phyloP scores from a whole-genome alignment of 2,888 invertebrate species.

The Urechis unicinctus region DNA sequence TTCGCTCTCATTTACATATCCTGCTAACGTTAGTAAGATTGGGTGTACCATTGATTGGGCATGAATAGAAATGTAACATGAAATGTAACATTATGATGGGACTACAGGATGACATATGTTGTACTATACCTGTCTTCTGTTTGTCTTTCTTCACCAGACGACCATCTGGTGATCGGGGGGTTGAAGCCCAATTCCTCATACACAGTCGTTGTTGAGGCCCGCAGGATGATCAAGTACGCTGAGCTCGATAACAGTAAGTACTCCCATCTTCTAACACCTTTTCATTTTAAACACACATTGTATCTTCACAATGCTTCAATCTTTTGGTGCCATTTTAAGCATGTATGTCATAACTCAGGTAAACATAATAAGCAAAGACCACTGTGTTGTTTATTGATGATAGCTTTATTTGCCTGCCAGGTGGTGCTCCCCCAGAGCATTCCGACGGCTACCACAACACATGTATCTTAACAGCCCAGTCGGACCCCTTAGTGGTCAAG shows the following conservation, averaged over 20 bases:
- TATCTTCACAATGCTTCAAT: no score
- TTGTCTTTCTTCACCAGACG: slow-evolving; percentile 31
- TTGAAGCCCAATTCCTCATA: slow-evolving; percentile 41
- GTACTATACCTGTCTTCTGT: no score
- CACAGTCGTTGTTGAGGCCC: slow-evolving; percentile 48
- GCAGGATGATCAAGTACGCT: slow-evolving; percentile 42
- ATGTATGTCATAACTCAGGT: no score
- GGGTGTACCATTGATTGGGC: no score
- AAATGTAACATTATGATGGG: no score
- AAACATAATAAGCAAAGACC: no score
- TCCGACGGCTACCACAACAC: slow-evolving; percentile 24
- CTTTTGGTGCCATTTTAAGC: no score
- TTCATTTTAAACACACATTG: neutral
- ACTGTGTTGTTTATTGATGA: neutral
- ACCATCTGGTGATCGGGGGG: slow-evolving; percentile 42
- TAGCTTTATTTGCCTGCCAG: neutral
- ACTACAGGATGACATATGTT: no score
- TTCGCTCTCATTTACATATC: no score
- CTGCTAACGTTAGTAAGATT: no score
- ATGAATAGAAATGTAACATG: no score
- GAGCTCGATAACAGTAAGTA: slow-evolving; percentile 5
- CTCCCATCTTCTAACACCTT: neutral
- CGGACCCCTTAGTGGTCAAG: slow-evolving; percentile 37
- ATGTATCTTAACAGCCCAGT: slow-evolving; percentile 45
- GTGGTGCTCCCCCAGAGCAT: neutral